Evolutionary conservation across 2,888 invertebrate species (phyloP), one percentile per base, ranked within the genome.

Genomic region (Cosmorhoe ocellata): DNA sequence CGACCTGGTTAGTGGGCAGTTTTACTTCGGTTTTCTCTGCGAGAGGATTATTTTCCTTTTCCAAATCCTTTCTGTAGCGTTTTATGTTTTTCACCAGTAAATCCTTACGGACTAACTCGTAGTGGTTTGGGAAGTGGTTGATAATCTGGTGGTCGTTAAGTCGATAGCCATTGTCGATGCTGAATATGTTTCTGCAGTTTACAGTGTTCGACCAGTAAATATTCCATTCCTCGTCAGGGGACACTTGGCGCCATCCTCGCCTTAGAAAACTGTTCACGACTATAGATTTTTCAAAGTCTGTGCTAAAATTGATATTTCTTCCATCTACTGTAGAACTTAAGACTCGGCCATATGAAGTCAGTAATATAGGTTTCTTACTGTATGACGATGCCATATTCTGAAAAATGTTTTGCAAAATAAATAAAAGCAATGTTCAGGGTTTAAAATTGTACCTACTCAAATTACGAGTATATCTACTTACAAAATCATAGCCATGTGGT

Each of bases 61-160:
- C 98, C 64, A 98, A 87, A 63, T 98, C 98, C 71, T 96, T 95
- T 47, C 98, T 91, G 79, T 98, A 98, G 27, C 98, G 87, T 77
- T 98, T 98, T 43, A 98, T 97, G 73, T 98, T 98, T 84, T 97
- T 98, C 43, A 99, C 98, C 56, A 99, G 91, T 46, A 98, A 90
- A 89, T 99, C 99, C 84, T 99, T 99, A 5, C 99, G 92, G 0
- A 97, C 97, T 43, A 98, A 85, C 80, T 98, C 98, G 73, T 97
- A 97, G 59, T 98, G 98, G 80, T 97, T 98, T 0, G 98, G 98
- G 76, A 97, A 98, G 79, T 98, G 98, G 84, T 98, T 98, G 56
- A 98, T 97, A 34, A 96, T 92, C 84, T 98, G 98, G 85, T 97
- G 95, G 78, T 98, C 97, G 61, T 94, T 93, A 46, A 82, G 70